Evolutionary conservation across 2,797 vertebrate species (phyloP).

Genomic region (Eidolon dupreanum): DNA sequence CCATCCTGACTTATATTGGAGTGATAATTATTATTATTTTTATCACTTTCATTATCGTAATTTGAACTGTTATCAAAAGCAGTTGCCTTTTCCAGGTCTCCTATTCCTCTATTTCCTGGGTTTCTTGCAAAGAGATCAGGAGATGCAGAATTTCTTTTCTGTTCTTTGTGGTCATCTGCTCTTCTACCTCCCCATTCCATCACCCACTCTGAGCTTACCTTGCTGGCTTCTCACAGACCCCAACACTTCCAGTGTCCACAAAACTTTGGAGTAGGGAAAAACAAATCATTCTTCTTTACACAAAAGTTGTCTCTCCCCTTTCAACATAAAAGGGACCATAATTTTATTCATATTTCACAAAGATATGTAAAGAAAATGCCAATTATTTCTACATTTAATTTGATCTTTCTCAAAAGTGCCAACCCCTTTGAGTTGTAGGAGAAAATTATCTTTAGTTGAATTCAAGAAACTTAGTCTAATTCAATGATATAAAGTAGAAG

Average conservation of each 20-base stretch:
- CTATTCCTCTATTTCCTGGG: background rate
- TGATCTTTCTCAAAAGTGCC: background rate
- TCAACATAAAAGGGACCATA: background rate
- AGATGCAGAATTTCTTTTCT: background rate
- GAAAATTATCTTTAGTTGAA: background rate
- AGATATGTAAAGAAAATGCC: background rate
- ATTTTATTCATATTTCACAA: background rate
- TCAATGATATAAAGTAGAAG: background rate
- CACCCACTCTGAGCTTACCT: background rate
- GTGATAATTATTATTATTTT: background rate
- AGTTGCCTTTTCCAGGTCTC: background rate
- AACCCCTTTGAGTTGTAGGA: background rate
- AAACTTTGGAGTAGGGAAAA: background rate
- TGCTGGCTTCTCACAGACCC: background rate
- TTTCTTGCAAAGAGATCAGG: background rate
- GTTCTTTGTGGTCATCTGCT: background rate
- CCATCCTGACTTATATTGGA: background rate
- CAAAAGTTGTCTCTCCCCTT: background rate
- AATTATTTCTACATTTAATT: slow-evolving; percentile 12
- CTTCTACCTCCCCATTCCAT: too few relatives aligned
- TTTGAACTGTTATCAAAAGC: background rate
- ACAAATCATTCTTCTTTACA: background rate
- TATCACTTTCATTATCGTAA: background rate
- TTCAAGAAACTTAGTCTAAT: background rate
- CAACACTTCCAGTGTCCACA: background rate